Base-by-base conservation (phyloP, 2,888 invertebrate genomes). In the Morpho deidamia region DNA sequence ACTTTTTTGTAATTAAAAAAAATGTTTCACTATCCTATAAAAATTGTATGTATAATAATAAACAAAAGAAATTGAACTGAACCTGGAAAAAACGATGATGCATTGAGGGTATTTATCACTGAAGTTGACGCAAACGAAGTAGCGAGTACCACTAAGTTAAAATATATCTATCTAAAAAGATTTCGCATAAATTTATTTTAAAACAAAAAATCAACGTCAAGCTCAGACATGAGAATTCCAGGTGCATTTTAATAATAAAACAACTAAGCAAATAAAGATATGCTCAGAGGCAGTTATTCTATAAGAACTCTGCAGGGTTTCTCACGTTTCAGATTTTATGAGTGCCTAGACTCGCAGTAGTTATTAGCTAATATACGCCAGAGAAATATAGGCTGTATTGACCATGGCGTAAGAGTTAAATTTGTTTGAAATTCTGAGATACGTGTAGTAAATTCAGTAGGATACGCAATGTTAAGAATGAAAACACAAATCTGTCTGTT, bases 271-370 rank as follows among this genome's bases (percentile, higher is more conserved):
- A 66, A 68, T 67, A 72, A 77, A 70, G 66, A 67, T 68, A 71
- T 74, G 70, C 69, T 74, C 81, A 64, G 80, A 67, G 69, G 78
- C 79, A 76, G 67, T 70, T 70, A 74, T 56, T 69, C 72, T 73
- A 74, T 73, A 71, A 72, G 65, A 66, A 71, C 78, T 69, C 85
- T 51, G 76, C 81, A 74, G 84, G 84, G 76, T 69, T 73, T 74
- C 83, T 79, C 83, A 83, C 82, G 81, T 75, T 74, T 77, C 64
- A 66, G 69, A 74, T 80, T 73, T 74, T 75, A 68, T 74, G 70
- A 68, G 68, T 72, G 69, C 66, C 71, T 64, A 65, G 65, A 58
- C 61, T 43, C 57, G 56, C 61, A 50, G 60, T 61, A 60, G 62
- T 50, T 57, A 42, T 33, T 47, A 40, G 44, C 45, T 37, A 34